Conservation (phyloP, 1,140 invertebrate genomes). For the Planococcus citri region DNA sequence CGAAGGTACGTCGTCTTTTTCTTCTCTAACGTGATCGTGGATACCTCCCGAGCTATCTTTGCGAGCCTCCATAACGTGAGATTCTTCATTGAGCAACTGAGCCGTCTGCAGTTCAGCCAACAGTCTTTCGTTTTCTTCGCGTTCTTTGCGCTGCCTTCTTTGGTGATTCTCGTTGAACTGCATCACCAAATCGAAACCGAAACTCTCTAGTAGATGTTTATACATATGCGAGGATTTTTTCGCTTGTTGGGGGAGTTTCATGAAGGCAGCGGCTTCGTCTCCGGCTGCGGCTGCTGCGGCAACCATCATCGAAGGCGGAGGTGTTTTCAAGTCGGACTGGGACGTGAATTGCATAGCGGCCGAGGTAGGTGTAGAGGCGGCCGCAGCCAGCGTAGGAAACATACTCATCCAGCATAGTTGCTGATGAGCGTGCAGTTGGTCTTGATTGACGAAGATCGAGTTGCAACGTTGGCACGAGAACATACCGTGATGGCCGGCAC, state of each 20-base stretch:
- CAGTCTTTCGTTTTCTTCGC: slow-evolving; percentile 31
- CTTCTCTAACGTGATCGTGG: slow-evolving; percentile 40
- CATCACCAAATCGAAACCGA: slow-evolving; percentile 91
- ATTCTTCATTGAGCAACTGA: slow-evolving; percentile 31
- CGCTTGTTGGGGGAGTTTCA: slow-evolving; percentile 37
- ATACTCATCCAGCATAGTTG: slow-evolving; percentile 59
- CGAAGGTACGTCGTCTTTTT: slow-evolving; percentile 44
- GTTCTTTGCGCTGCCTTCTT: slow-evolving; percentile 43
- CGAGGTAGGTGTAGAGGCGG: slow-evolving; percentile 23
- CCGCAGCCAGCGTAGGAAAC: slow-evolving; percentile 33
- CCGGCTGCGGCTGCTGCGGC: slow-evolving; percentile 29
- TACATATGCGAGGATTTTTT: slow-evolving; percentile 70
- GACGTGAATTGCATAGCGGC: slow-evolving; percentile 26
- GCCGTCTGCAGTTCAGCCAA: slow-evolving; percentile 29
- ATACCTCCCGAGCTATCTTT: slow-evolving; percentile 36
- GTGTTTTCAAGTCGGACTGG: slow-evolving; percentile 27
- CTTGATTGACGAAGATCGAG: slow-evolving; percentile 60
- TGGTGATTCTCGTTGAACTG: slow-evolving; percentile 89
- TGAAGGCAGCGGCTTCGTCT: slow-evolving; percentile 29
- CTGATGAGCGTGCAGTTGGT: slow-evolving; percentile 69
- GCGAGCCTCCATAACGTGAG: slow-evolving; percentile 32
- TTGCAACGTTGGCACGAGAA: slow-evolving; percentile 56
- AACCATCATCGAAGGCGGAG: slow-evolving; percentile 27
- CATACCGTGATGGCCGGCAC: too few relatives aligned
- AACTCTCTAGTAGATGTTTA: slow-evolving; percentile 80